Conservation (phyloP, 2,797 vertebrate genomes). For the Hafferia zeledoni region DNA sequence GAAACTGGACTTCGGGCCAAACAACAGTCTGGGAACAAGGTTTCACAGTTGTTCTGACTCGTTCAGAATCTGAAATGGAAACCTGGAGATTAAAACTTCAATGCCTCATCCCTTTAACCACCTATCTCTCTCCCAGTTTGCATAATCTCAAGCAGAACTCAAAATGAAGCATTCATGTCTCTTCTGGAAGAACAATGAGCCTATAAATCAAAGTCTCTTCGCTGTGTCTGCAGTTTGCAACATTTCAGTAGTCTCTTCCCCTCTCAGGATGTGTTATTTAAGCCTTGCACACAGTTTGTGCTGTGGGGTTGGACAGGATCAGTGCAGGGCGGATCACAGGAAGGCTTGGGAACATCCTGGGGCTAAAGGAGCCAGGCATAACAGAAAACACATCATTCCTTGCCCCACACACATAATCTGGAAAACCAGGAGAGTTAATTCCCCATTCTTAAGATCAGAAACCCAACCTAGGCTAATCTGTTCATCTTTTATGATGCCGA, state of each 20-base stretch:
- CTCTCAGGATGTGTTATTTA: background rate
- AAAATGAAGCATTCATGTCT: constrained; percentile 22
- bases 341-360: background rate
- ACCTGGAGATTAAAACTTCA: background rate
- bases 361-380: background rate
- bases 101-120: background rate
- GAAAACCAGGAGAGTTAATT: background rate
- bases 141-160: constrained; percentile 23
- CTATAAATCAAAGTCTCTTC: constrained; percentile 23
- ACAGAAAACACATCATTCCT: background rate
- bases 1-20: background rate
- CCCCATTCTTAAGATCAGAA: background rate
- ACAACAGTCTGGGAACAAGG: background rate
- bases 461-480: background rate
- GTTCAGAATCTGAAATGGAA: background rate
- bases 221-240: background rate
- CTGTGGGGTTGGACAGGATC: background rate
- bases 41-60: background rate
- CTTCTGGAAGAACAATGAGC: constrained; percentile 24
- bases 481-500: background rate
- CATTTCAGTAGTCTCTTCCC: background rate
- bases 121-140: background rate
- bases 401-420: background rate
- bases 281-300: background rate
- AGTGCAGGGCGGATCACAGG: background rate